Evolutionary conservation across 2,113 vertebrate genomes (phyloP).

Genomic region (Myotis davidii): DNA sequence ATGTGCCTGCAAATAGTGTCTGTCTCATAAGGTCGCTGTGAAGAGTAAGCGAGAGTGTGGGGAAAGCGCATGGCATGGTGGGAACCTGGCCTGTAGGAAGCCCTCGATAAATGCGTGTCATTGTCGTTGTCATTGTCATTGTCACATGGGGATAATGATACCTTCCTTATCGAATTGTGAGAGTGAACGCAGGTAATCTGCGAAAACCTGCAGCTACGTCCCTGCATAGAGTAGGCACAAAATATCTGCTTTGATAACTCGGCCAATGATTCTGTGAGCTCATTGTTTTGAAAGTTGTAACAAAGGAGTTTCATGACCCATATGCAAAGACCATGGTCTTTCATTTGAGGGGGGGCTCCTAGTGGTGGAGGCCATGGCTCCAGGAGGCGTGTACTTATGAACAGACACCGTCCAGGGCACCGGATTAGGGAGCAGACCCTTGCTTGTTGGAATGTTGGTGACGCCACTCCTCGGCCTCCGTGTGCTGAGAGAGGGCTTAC

Average conservation of each 20-base stretch:
- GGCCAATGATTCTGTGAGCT: neutral
- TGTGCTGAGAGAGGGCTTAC: neutral
- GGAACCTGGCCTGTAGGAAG: neutral
- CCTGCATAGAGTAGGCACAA: neutral
- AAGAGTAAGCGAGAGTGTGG: neutral
- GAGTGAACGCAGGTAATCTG: neutral
- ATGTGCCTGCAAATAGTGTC: neutral
- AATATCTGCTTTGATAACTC: neutral
- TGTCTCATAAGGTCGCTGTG: neutral
- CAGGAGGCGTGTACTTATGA: fast-evolving
- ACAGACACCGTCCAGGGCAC: neutral
- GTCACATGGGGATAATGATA: neutral
- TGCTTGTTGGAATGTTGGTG: neutral
- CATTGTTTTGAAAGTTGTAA: neutral
- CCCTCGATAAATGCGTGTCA: neutral
- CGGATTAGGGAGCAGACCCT: neutral
- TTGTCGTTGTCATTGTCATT: neutral
- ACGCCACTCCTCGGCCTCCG: fast-evolving
- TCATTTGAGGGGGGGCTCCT: neutral
- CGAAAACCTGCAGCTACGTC: neutral
- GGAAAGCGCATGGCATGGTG: neutral
- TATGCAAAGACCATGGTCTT: neutral
- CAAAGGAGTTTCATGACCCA: neutral
- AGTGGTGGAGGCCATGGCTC: neutral
- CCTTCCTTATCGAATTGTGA: neutral